Conservation (phyloP, 2,113 vertebrate genomes). For the Salvator merianae region DNA sequence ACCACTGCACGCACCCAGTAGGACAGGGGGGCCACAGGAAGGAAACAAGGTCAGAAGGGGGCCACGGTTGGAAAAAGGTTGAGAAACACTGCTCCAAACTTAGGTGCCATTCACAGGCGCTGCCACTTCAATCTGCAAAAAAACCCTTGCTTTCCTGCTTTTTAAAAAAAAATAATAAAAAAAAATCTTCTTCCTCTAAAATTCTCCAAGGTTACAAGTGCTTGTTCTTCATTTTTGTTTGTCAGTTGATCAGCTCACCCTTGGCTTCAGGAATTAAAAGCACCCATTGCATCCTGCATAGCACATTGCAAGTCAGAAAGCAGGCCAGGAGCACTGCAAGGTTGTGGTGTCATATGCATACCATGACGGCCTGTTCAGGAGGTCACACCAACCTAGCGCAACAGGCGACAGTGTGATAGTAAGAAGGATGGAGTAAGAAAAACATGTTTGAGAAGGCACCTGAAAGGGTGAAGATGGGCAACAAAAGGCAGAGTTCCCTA, state of each 20-base stretch:
- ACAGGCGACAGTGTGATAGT: neutral
- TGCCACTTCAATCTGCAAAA: neutral
- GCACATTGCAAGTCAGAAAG: neutral
- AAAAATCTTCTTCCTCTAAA: no score
- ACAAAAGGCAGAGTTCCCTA: neutral
- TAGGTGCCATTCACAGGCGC: no score
- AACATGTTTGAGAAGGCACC: no score
- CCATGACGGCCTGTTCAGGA: neutral
- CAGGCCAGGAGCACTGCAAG: slow-evolving; percentile 10
- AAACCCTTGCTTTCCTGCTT: no score
- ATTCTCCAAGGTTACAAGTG: slow-evolving; percentile 11
- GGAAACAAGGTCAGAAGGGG: no score
- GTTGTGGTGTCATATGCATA: neutral
- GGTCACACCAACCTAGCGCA: neutral
- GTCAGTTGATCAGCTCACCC: neutral
- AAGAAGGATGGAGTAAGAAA: slow-evolving; percentile 11
- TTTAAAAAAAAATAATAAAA: no score
- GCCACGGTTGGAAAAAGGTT: no score
- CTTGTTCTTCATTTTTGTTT: neutral
- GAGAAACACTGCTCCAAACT: no score
- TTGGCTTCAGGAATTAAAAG: slow-evolving; percentile 14
- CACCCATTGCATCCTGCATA: accelerated
- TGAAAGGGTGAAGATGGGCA: neutral
- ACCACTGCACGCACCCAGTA: no score
- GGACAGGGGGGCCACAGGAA: no score